Evolutionary conservation across 2,797 vertebrate genomes (phyloP).

Genomic region (Echiichthys vipera): DNA sequence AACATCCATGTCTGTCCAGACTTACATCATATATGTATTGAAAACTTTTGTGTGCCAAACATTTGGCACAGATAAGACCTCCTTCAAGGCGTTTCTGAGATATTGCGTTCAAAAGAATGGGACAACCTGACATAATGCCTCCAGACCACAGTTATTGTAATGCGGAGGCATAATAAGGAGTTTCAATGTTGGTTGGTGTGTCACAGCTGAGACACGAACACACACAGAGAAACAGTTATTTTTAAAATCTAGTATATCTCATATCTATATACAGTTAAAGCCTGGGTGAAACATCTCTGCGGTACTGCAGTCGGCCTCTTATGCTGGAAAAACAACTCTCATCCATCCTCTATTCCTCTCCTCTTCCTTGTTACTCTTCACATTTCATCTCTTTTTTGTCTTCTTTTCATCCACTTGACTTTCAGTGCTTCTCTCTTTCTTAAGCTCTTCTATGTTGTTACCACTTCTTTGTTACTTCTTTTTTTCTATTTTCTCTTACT

Average conservation of each 20-base stretch:
- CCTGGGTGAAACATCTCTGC: slow-evolving; percentile 38
- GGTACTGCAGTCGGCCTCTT: slow-evolving; percentile 28
- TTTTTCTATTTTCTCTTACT: background rate
- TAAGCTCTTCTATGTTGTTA: slow-evolving; percentile 1
- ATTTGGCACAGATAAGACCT: no score
- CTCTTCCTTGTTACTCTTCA: slow-evolving; percentile 2
- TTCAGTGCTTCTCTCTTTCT: background rate
- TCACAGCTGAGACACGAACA: slow-evolving; percentile 40
- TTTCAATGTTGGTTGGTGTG: slow-evolving; percentile 4
- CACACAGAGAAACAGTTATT: slow-evolving; percentile 8
- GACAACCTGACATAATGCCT: no score
- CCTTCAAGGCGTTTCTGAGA: no score
- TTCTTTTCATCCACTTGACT: slow-evolving; percentile 19
- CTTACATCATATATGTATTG: no score
- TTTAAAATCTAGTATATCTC: slow-evolving; percentile 27
- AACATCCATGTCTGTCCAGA: no score
- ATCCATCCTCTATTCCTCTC: slow-evolving; percentile 6
- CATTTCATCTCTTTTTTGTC: background rate
- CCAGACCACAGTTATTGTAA: no score
- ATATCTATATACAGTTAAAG: slow-evolving; percentile 19
- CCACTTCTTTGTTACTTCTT: background rate
- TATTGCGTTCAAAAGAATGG: no score
- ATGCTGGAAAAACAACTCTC: slow-evolving; percentile 28
- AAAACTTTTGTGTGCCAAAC: no score
- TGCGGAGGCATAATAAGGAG: no score